Evolutionary conservation across 1,140 invertebrate species (phyloP).

Genomic region (Nebria ingens): DNA sequence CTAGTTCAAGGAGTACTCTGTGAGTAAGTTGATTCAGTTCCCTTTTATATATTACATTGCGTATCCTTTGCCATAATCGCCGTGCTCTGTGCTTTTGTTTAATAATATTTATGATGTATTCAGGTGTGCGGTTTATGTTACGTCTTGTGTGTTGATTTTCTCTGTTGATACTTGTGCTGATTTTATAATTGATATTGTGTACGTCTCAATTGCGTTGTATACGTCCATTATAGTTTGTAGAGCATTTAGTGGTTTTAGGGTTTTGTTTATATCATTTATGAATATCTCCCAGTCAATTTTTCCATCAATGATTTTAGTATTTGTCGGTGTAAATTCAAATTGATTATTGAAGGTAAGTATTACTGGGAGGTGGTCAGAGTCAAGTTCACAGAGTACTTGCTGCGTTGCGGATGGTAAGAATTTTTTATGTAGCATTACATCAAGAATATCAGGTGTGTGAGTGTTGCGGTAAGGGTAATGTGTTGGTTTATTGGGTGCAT

Average conservation of each 20-base stretch:
- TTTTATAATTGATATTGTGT: neutral
- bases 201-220: neutral
- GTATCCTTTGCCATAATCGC: neutral
- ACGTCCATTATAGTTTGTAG: neutral
- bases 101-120: neutral
- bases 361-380: neutral
- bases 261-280: neutral
- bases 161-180: neutral
- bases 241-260: neutral
- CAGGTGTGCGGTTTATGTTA: neutral
- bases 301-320: neutral
- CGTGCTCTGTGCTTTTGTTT: constrained; percentile 15
- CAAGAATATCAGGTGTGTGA: neutral
- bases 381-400: neutral
- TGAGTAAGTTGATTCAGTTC: neutral
- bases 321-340: neutral
- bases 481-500: neutral
- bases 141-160: neutral
- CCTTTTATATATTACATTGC: neutral
- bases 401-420: neutral
- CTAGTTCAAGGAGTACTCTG: neutral
- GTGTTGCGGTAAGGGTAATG: neutral
- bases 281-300: neutral
- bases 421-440: neutral
- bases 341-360: neutral